phyloP scores from a whole-genome alignment of 2,888 invertebrate species.

The Macrophya alboannulata region DNA sequence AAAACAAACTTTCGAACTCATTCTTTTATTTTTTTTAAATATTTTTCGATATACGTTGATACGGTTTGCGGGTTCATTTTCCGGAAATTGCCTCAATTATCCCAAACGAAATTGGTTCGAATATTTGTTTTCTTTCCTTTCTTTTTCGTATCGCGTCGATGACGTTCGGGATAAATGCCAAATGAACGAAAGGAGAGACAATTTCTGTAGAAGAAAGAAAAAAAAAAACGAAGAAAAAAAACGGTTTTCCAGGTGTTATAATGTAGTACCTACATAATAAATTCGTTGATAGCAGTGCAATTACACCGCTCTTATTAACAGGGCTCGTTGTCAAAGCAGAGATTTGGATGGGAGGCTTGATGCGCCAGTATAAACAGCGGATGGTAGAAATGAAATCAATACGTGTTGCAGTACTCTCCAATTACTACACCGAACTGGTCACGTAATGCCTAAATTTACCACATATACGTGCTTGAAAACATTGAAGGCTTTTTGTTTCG shows the following conservation, averaged over 20 bases:
- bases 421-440: slow-evolving; percentile 33
- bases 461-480: slow-evolving; percentile 5
- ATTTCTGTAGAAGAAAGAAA: no score
- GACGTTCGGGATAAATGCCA: no score
- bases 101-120: no score
- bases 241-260: neutral
- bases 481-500: slow-evolving; percentile 31
- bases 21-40: no score
- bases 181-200: no score
- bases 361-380: neutral
- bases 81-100: no score
- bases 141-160: neutral
- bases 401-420: slow-evolving; percentile 43
- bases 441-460: slow-evolving; percentile 2
- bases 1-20: no score
- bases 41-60: no score
- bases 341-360: slow-evolving; percentile 16
- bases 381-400: slow-evolving; percentile 34
- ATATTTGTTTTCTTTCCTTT: no score
- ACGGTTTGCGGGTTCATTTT: no score
- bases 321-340: slow-evolving; percentile 29
- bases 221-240: no score
- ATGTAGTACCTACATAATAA: no score
- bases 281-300: neutral
- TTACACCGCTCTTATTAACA: neutral